These are phyloP conservation scores for Selenia dentaria DNA, from an alignment of 2,888 invertebrate species.

Conservation along the genomic window DNA sequence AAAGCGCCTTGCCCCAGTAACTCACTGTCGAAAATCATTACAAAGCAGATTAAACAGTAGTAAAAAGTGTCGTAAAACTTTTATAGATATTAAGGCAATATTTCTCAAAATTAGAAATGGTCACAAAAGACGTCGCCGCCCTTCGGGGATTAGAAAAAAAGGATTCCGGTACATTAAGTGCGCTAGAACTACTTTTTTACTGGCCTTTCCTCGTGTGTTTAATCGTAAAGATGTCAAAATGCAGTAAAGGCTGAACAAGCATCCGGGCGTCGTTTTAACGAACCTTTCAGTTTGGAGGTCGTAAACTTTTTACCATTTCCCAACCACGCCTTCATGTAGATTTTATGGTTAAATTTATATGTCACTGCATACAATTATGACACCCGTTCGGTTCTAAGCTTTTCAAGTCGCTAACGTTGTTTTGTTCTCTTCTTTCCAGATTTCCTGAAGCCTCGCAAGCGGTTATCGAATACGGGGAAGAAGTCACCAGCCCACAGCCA, in stretches of 20 bases:
- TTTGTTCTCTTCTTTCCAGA: constrained; percentile 78
- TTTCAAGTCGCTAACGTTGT: constrained; percentile 18
- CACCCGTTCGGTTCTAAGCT: constrained; percentile 16
- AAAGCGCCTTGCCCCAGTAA: constrained; percentile 52
- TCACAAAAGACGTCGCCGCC: constrained; percentile 67
- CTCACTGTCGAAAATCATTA: constrained; percentile 60
- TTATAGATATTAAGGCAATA: constrained; percentile 70
- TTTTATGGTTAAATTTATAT: constrained; percentile 24
- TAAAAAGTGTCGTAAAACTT: constrained; percentile 74
- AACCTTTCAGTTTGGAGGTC: constrained; percentile 59
- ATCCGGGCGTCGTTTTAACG: constrained; percentile 61
- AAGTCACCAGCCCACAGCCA: constrained; percentile 74
- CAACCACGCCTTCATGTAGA: constrained; percentile 32
- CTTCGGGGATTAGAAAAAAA: constrained; percentile 55
- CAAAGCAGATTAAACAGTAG: constrained; percentile 78
- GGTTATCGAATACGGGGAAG: constrained; percentile 77
- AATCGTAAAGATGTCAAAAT: constrained; percentile 68
- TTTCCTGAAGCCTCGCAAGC: constrained; percentile 88
- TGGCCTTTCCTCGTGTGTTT: constrained; percentile 58
- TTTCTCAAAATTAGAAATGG: constrained; percentile 71
- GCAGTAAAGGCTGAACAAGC: constrained; percentile 50
- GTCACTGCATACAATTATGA: constrained; percentile 8
- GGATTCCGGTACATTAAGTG: constrained; percentile 61
- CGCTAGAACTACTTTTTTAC: constrained; percentile 57
- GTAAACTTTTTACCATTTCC: constrained; percentile 51